A percentile compares a stretch with the other conserved stretches of the same genome.
phyloP scores from a whole-genome alignment of 2,888 invertebrate species.

The Pristionchus mayeri region DNA sequence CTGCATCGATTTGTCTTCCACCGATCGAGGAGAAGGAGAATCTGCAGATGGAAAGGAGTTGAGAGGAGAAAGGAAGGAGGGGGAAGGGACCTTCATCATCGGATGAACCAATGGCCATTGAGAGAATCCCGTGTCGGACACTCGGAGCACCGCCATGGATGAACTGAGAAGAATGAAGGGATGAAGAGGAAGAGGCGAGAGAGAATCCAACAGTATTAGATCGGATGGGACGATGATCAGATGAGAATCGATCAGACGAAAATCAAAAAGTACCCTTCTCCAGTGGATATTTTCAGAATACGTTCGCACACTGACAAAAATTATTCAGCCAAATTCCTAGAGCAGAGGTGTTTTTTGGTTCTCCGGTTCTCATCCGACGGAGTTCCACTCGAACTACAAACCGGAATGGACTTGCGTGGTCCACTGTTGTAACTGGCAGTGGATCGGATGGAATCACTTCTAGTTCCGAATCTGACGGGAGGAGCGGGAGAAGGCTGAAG shows the following conservation, averaged over 20 bases:
- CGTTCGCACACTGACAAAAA: no score
- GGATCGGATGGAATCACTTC: constrained; percentile 31
- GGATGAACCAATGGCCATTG: constrained; percentile 16
- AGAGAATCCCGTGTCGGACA: constrained; percentile 37
- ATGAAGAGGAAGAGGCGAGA: not conserved
- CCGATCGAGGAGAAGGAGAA: not conserved
- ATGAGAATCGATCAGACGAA: no score
- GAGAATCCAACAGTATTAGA: no score
- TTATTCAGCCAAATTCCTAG: no score
- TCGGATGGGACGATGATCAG: no score
- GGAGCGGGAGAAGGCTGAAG: not conserved
- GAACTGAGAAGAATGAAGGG: not conserved
- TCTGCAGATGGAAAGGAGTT: not conserved
- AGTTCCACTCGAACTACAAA: no score
- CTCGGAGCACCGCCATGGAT: constrained; percentile 48
- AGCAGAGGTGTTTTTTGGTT: no score
- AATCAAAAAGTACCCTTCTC: no score
- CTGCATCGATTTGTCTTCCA: not conserved
- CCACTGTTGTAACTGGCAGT: constrained; percentile 8
- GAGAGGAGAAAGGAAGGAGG: no score
- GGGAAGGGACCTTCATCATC: constrained; percentile 42
- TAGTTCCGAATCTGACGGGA: not conserved
- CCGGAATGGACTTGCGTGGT: constrained; percentile 38
- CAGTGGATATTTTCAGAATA: no score
- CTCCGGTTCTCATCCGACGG: no score